phyloP scores from a whole-genome alignment of 1,140 invertebrate genomes.

The Hyposmocoma kahamanoa region DNA sequence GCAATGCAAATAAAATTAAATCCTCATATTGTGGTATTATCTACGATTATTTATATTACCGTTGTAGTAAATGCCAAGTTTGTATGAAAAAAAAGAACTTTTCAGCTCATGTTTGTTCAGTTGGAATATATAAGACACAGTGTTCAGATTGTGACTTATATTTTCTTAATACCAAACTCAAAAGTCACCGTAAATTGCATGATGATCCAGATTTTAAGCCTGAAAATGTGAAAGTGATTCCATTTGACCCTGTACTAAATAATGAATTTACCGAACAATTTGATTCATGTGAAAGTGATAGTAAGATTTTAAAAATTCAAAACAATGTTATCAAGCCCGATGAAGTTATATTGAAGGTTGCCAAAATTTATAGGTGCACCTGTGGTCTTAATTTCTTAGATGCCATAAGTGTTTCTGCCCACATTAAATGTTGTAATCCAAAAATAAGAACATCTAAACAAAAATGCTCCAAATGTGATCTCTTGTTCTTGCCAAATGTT shows the following conservation, averaged over 20 bases:
- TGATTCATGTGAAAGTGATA: neutral
- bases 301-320: neutral
- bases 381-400: slow-evolving; percentile 45
- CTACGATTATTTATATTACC: slow-evolving; percentile 38
- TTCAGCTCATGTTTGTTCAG: slow-evolving; percentile 27
- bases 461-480: slow-evolving; percentile 42
- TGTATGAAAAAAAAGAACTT: slow-evolving; percentile 20
- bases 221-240: slow-evolving; percentile 26
- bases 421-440: slow-evolving; percentile 22
- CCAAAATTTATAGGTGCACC: slow-evolving; percentile 36
- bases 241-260: slow-evolving; percentile 8
- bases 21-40: slow-evolving; percentile 28
- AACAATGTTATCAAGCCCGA: no score
- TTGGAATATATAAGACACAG: slow-evolving; percentile 18
- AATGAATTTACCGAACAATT: neutral
- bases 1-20: neutral
- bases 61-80: slow-evolving; percentile 34
- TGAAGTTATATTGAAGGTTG: slow-evolving; percentile 6
- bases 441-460: slow-evolving; percentile 19
- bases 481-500: slow-evolving; percentile 33
- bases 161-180: slow-evolving; percentile 26
- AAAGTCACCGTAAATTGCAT: slow-evolving; percentile 30
- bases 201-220: slow-evolving; percentile 31
- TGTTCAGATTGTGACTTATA: slow-evolving; percentile 36
- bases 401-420: slow-evolving; percentile 17